Base-by-base conservation (phyloP, 2,888 invertebrate genomes). In the Lomographa bimaculata region DNA sequence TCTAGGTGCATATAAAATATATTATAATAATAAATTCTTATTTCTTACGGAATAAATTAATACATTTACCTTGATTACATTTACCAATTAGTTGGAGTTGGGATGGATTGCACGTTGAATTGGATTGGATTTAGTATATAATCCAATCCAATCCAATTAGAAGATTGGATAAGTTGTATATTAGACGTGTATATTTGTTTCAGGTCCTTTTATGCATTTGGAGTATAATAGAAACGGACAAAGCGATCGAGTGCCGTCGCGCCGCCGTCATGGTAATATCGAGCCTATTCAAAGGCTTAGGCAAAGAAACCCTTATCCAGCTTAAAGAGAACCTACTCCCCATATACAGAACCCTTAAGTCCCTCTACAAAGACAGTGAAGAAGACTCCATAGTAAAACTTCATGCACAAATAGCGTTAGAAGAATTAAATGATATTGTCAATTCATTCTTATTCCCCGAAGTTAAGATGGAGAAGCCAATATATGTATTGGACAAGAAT, bases 201-300 rank as follows among this genome's bases (percentile, higher is more conserved):
- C 72, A 96, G 95, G 90, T 96, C 34, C 81, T 96, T 33, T 84
- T 91, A 10, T 95, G 94, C 66, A 90, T 95, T 32, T 91, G 92
- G 66, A 90, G 90, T 51, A 90, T 95, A 53, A 87, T 96, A 60
- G 90, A 92, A 64, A 91, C 91, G 0, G 96, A 96, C 64, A 91
- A 92, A 62, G 91, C 92, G 11, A 79, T 92, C 1, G 94, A 95
- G 74, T 95, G 95, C 18, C 89, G 96, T 32, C 90, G 96, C 61
- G 96, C 96, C 2, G 95, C 95, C 2, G 93, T 95, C 6, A 90
- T 95, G 77, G 93, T 96, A n/a, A 89, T 95, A 47, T 91, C 93
- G 19, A 91, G 94, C 56, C 75, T 97, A 28, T 82, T 97, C 21
- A 92, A 92, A 62, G 97, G 97, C 3, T 82, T 96, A 5, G 94